Base-by-base conservation (phyloP, 2,888 invertebrate species). In the Incurvaria masculella region DNA sequence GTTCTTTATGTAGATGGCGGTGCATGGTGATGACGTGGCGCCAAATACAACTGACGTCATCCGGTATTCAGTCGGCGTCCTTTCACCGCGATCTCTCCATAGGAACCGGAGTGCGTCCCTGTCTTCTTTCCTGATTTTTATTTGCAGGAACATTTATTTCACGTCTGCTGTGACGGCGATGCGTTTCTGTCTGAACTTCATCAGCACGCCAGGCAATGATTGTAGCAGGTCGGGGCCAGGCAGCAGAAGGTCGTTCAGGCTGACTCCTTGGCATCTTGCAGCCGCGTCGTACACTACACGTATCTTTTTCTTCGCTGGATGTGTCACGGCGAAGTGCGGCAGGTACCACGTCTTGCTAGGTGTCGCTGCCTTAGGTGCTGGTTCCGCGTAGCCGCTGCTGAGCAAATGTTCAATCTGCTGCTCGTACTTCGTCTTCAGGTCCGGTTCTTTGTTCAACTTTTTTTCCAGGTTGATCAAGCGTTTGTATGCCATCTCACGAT, bases 311-410 rank as follows among this genome's bases (percentile, higher is more conserved):
- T 43, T 51, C 42, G 33, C 40, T 4, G 54, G 46, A 21, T 56
- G 47, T 5, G 44, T 27, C 8, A 57, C 53, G 0, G 53, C 52
- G 21, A 55, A 57, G 40, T 55, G 57, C 4, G 55, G 52, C 14
- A 54, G 33, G 4, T 51, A 54, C 52, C 51, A 55, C 1, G 42
- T 48, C 8, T 46, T 18, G 2, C n/a, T 27, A 14, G 27, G 41
- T 18, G 20, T 23, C 21, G 45, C 21, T 8, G 39, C 19, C 16
- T 19, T n/a, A 16, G 47, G 33, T 6, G 47, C 40, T 3, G 16
- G 23, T 45, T 54, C 56, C 1, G 55, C 55, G 33, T 54, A 56
- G 2, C 47, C 50, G 4, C 40, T 53, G 0, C 19, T 21, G 0
- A 56, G 1, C 6, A 53, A 27, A 14, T 43, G 41, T 1, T 49